Conservation (phyloP, 2,797 vertebrate genomes). For the Simalia tracyae region DNA sequence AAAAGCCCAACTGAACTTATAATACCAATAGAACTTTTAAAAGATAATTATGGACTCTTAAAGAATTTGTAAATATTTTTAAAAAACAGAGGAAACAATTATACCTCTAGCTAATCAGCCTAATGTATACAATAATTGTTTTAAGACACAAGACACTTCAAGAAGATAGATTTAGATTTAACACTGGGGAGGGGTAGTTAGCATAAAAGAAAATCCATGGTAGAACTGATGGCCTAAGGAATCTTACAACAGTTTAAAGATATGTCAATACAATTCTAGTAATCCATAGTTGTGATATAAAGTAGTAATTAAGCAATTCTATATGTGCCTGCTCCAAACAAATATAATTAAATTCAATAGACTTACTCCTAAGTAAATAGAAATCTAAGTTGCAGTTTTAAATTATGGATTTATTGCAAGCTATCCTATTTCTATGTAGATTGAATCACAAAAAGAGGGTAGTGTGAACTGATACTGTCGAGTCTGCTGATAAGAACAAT, state of each 20-base stretch:
- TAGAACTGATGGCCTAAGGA: neutral
- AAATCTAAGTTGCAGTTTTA: neutral
- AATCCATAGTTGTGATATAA: neutral
- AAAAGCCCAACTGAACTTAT: neutral
- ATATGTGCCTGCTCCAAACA: neutral
- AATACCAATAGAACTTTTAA: neutral
- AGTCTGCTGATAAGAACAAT: slow-evolving; percentile 19
- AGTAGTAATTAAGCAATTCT: neutral
- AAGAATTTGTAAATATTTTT: neutral
- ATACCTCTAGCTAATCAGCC: neutral
- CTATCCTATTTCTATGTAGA: neutral
- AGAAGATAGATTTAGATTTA: neutral
- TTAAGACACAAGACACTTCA: neutral
- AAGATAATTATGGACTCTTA: neutral
- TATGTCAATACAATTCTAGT: neutral
- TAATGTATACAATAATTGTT: neutral
- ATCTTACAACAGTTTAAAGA: neutral
- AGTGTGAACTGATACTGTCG: neutral
- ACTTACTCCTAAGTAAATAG: neutral
- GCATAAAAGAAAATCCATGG: neutral
- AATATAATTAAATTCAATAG: neutral
- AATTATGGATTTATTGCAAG: neutral
- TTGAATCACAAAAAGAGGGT: neutral
- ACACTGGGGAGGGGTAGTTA: neutral
- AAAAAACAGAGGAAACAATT: neutral